Percentiles rank a stretch among this genome's conserved stretches.
Evolutionary conservation across 2,797 vertebrate species (phyloP).

Genomic region (Dallia pectoralis): DNA sequence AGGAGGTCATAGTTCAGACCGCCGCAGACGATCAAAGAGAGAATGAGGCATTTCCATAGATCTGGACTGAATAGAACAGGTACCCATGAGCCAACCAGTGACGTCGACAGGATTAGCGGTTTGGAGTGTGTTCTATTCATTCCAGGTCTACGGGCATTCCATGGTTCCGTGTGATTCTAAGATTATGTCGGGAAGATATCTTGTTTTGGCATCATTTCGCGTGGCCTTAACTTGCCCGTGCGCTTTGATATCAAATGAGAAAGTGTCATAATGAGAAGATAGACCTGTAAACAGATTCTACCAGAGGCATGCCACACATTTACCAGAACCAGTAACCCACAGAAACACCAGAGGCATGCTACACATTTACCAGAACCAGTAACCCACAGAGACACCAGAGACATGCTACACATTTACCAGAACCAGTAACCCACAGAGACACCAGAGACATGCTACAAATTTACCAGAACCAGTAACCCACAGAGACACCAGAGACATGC

Average conservation of each 20-base stretch:
- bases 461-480: constrained; percentile 33
- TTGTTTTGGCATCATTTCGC: constrained; percentile 45
- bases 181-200: constrained; percentile 51
- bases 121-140: too few species aligned
- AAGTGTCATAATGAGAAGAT: constrained; percentile 39
- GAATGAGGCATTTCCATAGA: constrained; percentile 26
- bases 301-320: constrained; percentile 34
- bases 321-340: too few species aligned
- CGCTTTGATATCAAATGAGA: constrained; percentile 48
- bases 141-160: too few species aligned
- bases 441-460: too few species aligned
- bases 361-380: constrained; percentile 35
- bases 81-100: too few species aligned
- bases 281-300: constrained; percentile 40
- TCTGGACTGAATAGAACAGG: too few species aligned
- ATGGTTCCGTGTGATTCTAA: constrained; percentile 16
- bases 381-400: too few species aligned
- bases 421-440: constrained; percentile 36
- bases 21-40: constrained; percentile 44
- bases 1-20: constrained; percentile 32
- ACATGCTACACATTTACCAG: too few species aligned
- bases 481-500: too few species aligned
- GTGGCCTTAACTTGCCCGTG: constrained; percentile 46
- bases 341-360: constrained; percentile 30
- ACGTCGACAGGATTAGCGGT: too few species aligned